A percentile compares a stretch with the other conserved stretches of the same genome.
These are phyloP conservation scores for Zapornia atra DNA, from an alignment of 2,113 vertebrate genomes.

Conservation along the genomic window DNA sequence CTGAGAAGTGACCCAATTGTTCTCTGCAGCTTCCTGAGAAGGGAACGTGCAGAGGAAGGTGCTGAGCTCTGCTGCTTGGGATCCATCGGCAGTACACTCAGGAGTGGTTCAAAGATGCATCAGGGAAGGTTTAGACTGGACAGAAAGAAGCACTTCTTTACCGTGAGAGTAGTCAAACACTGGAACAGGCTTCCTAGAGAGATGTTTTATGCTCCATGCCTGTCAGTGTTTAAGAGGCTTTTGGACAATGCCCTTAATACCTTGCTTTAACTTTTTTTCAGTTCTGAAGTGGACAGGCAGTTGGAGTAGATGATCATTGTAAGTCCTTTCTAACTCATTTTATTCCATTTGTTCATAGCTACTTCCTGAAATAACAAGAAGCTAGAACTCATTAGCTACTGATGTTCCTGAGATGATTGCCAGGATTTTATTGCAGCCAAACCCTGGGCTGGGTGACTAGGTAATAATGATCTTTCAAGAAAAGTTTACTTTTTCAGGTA, in stretches of 20 bases:
- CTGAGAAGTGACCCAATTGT: not conserved
- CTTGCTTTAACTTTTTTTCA: not conserved
- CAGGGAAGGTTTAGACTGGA: not conserved
- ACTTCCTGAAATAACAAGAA: not conserved
- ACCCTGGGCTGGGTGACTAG: not conserved
- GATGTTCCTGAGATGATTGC: not conserved
- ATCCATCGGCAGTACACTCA: rapidly evolving
- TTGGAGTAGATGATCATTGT: not conserved
- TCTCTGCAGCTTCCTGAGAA: not conserved
- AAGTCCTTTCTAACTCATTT: not conserved
- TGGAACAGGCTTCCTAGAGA: not conserved
- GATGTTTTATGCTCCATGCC: rapidly evolving
- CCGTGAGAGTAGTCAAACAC: not conserved
- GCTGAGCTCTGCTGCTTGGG: not conserved
- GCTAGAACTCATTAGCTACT: not conserved
- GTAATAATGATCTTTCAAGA: not conserved
- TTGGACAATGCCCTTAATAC: not conserved
- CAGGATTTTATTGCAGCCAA: not conserved
- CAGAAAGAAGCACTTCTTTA: not conserved
- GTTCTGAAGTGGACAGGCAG: not conserved
- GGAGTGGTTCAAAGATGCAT: not conserved
- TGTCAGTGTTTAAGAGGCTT: not conserved
- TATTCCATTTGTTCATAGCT: not conserved
- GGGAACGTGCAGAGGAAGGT: not conserved
- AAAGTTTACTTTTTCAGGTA: rapidly evolving